phyloP scores from a whole-genome alignment of 2,888 invertebrate species.

The Smittia sp. region DNA sequence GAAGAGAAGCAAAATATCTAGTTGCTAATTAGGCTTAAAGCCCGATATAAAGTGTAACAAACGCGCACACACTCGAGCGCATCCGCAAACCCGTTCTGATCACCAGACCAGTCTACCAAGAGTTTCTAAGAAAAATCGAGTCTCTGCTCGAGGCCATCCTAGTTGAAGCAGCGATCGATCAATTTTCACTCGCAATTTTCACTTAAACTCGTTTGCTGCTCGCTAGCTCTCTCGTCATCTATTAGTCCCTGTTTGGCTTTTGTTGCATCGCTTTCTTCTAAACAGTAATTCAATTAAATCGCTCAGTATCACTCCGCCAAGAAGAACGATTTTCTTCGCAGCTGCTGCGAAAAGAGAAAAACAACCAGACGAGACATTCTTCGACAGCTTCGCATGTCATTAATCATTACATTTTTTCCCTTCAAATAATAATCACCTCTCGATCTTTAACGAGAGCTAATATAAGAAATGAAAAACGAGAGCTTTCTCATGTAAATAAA shows the following conservation, averaged over 20 bases:
- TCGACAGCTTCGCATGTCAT: not conserved
- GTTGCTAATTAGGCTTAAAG: slow-evolving; percentile 24
- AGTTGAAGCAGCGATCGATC: slow-evolving; percentile 14
- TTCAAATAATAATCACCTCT: not conserved
- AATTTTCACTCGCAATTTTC: slow-evolving; percentile 21
- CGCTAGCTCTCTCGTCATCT: not conserved
- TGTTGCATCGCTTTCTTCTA: not conserved
- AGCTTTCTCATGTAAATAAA: not conserved
- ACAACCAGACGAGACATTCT: not conserved
- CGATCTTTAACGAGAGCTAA: not conserved
- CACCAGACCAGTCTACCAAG: not conserved
- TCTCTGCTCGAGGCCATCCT: not conserved
- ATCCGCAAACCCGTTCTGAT: not conserved
- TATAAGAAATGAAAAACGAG: not conserved
- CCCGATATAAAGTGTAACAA: slow-evolving; percentile 19
- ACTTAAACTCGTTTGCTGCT: not conserved
- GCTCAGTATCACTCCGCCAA: not conserved
- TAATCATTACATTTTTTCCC: not conserved
- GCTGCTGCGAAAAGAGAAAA: too few relatives aligned
- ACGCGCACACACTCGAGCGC: not conserved
- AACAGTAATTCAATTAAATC: not conserved
- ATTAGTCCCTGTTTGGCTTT: not conserved
- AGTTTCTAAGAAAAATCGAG: not conserved
- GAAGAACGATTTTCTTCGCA: not conserved
- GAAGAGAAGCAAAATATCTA: not conserved